phyloP scores from a whole-genome alignment of 2,888 invertebrate species.

The Orthosia incerta region DNA sequence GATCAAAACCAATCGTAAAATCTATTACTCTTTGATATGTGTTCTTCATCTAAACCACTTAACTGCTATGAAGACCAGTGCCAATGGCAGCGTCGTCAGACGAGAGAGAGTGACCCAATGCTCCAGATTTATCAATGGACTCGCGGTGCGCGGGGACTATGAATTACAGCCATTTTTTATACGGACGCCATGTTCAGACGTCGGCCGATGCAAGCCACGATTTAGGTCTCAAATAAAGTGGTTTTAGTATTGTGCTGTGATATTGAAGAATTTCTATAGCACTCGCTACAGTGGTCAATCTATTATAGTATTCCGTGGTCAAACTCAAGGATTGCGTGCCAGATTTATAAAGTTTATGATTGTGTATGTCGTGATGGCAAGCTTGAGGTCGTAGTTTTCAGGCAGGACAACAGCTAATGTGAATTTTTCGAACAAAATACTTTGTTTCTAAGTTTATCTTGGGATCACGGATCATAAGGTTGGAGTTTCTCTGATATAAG shows the following conservation, averaged over 20 bases:
- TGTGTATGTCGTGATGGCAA: too few relatives aligned
- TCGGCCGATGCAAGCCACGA: conserved; percentile 6
- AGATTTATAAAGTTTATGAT: too few relatives aligned
- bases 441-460: too few relatives aligned
- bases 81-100: background rate
- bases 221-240: background rate
- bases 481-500: too few relatives aligned
- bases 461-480: too few relatives aligned
- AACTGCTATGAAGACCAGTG: background rate
- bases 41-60: background rate
- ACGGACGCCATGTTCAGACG: conserved; percentile 8
- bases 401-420: too few relatives aligned
- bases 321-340: background rate
- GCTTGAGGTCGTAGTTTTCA: too few relatives aligned
- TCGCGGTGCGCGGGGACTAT: conserved; percentile 5
- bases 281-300: background rate
- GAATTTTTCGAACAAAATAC: too few relatives aligned
- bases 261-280: background rate
- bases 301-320: background rate
- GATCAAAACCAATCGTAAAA: too few relatives aligned
- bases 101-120: conserved; percentile 19
- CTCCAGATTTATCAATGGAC: conserved; percentile 38
- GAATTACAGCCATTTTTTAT: conserved; percentile 44
- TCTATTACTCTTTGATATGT: too few relatives aligned
- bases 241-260: background rate